These are phyloP conservation scores for Antigone vipio DNA, from an alignment of 2,113 vertebrate genomes.

Conservation along the genomic window DNA sequence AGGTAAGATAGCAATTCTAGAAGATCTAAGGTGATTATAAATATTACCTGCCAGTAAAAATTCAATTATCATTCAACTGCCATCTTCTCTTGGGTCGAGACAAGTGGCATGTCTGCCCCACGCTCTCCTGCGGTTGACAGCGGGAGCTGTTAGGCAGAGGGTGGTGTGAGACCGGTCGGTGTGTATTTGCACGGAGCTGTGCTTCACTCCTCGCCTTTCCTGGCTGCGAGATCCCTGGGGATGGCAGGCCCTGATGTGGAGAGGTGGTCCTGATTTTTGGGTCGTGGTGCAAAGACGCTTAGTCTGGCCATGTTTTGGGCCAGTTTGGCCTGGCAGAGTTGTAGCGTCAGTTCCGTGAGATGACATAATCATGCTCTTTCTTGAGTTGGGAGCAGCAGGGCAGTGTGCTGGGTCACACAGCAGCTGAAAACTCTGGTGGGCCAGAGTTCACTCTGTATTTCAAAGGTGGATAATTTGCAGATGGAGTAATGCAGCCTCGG, in stretches of 20 bases:
- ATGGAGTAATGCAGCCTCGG: not conserved
- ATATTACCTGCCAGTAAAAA: not conserved
- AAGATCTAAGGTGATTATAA: not conserved
- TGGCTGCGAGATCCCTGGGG: not conserved
- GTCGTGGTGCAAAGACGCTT: not conserved
- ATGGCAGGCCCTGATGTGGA: fast-evolving
- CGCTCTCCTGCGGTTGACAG: fast-evolving
- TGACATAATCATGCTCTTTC: fast-evolving
- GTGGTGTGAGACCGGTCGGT: not conserved
- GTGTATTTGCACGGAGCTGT: fast-evolving
- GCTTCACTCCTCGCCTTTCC: not conserved
- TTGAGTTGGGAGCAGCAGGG: not conserved
- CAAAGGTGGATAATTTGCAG: not conserved
- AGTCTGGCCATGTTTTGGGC: too few relatives aligned
- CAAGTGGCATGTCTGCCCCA: fast-evolving
- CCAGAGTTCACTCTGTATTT: not conserved
- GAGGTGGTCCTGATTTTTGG: not conserved
- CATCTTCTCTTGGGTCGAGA: not conserved
- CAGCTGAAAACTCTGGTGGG: not conserved
- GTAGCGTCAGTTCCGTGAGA: not conserved
- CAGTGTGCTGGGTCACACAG: not conserved
- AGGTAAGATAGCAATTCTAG: not conserved
- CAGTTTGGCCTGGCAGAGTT: not conserved
- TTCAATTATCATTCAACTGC: not conserved
- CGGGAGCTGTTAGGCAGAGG: not conserved